These are phyloP conservation scores for Melanotus villosus DNA, from an alignment of 2,888 invertebrate species.

Conservation along the genomic window DNA sequence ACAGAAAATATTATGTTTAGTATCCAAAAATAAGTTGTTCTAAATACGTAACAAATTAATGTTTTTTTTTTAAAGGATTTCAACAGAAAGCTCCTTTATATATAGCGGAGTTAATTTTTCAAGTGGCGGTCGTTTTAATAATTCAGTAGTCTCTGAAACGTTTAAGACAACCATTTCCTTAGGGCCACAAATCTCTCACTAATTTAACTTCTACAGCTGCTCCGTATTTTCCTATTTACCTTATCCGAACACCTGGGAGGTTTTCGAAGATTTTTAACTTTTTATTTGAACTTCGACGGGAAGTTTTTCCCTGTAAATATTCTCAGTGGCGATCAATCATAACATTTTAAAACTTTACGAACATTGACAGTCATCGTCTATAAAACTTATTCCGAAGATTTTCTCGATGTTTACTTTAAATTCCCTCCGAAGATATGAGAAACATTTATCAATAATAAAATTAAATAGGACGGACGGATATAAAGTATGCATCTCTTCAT, in stretches of 20 bases:
- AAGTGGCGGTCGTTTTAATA: conserved; percentile 58
- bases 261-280: conserved; percentile 22
- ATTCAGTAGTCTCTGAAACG: conserved; percentile 58
- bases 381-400: conserved; percentile 1
- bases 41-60: not conserved
- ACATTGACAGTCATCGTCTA: conserved; percentile 17
- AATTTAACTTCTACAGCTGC: conserved; percentile 51
- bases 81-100: conserved; percentile 45
- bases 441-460: conserved; percentile 2
- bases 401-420: conserved; percentile 6
- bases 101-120: conserved; percentile 54
- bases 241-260: conserved; percentile 34
- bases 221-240: conserved; percentile 51
- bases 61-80: conserved; percentile 44
- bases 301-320: conserved; percentile 18
- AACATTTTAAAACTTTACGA: conserved; percentile 16
- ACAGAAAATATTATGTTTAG: too few relatives aligned
- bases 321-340: conserved; percentile 18
- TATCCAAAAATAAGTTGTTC: too few relatives aligned
- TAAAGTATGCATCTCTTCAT: conserved; percentile 2
- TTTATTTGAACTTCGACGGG: not conserved
- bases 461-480: conserved; percentile 1
- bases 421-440: not conserved
- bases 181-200: conserved; percentile 57
- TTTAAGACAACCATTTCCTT: conserved; percentile 58